Evolutionary conservation across 2,113 vertebrate genomes (phyloP).

Genomic region (Gallinago undulata): DNA sequence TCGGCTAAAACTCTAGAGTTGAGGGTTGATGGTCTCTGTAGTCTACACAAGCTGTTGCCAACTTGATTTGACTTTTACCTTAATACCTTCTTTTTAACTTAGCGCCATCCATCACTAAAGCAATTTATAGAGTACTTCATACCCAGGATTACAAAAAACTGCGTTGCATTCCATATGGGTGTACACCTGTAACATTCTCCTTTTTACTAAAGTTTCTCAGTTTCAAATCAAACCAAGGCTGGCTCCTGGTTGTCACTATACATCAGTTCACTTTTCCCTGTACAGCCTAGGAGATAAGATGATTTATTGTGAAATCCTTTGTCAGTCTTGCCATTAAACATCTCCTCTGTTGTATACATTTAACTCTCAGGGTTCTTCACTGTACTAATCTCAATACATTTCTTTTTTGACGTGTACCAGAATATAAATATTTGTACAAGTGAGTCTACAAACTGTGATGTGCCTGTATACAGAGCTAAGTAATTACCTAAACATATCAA

Average conservation of each 20-base stretch:
- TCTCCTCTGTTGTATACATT: background rate
- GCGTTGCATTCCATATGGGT: background rate
- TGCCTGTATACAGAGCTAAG: background rate
- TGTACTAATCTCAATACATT: background rate
- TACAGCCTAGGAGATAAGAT: background rate
- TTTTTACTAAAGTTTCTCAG: background rate
- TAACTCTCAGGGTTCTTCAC: background rate
- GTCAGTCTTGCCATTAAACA: background rate
- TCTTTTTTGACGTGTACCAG: background rate
- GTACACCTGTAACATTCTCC: background rate
- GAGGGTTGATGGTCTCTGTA: background rate
- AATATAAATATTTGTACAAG: slow-evolving; percentile 19
- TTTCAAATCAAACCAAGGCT: background rate
- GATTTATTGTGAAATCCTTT: background rate
- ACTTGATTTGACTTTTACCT: background rate
- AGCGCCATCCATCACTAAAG: background rate
- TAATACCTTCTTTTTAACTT: background rate
- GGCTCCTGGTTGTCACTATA: background rate
- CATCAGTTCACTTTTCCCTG: background rate
- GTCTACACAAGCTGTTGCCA: background rate
- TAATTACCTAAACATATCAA: background rate
- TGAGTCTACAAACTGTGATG: background rate
- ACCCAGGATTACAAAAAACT: background rate
- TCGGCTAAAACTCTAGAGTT: background rate
- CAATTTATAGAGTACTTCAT: background rate